A percentile compares a stretch with the other conserved stretches of the same genome.
phyloP scores from a whole-genome alignment of 2,888 invertebrate species.

The Muschampia plurimacula region DNA sequence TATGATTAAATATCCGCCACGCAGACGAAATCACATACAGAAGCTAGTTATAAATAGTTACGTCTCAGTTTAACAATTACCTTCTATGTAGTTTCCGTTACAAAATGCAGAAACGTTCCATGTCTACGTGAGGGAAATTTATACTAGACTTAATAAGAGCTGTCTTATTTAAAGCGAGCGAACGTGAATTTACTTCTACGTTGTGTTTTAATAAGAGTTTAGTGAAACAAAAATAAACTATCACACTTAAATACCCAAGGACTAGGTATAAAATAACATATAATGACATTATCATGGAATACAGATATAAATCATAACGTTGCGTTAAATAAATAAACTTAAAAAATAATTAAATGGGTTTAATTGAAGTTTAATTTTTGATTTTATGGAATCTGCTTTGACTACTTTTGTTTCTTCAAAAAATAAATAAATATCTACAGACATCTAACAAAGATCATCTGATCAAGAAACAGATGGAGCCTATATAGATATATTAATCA shows the following conservation, averaged over 20 bases:
- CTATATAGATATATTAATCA: too few relatives aligned
- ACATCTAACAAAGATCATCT: too few relatives aligned
- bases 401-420: too few relatives aligned
- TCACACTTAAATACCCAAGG: background rate
- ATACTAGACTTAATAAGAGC: constrained; percentile 52
- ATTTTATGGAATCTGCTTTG: too few relatives aligned
- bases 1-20: background rate
- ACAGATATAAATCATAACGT: too few relatives aligned
- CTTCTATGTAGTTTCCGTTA: constrained; percentile 21
- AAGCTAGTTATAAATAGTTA: background rate
- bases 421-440: too few relatives aligned
- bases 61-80: constrained; percentile 22
- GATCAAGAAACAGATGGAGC: too few relatives aligned
- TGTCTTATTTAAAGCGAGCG: constrained; percentile 47
- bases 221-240: background rate
- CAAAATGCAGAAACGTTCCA: constrained; percentile 23
- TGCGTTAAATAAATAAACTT: too few relatives aligned
- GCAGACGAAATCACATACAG: background rate
- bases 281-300: too few relatives aligned
- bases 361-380: too few relatives aligned
- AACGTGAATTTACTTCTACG: constrained; percentile 19
- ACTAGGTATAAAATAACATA: too few relatives aligned
- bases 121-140: constrained; percentile 59
- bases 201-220: constrained; percentile 24
- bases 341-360: too few relatives aligned